Base-by-base conservation (phyloP, 2,797 vertebrate species). In the Microcaecilia unicolor region DNA sequence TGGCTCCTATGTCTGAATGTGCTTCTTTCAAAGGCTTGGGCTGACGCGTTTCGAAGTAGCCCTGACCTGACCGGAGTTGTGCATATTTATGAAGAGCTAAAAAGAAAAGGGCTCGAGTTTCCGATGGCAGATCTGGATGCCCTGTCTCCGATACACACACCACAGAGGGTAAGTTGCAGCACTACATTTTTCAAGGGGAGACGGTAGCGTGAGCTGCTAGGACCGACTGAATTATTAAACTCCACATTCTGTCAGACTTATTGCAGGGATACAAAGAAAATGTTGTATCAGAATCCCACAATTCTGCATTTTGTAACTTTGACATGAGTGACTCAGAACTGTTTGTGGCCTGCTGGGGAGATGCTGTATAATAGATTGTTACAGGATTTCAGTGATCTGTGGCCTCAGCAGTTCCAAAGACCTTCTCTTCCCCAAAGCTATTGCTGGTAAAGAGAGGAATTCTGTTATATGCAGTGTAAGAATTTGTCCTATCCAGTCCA, bases 21-120 rank as follows among this genome's bases (percentile, higher is more conserved):
- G n/a, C n/a, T 17, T 49, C 1, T 64, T 44, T 68, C 50, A 26
- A 68, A 99, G 96, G 93, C 96, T 1, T 99, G 96, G 96, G 93
- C 96, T 2, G 96, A 99, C 37, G 95, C 95, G 5, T 99, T 99
- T 65, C 88, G 96, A 55, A 99, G 95, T 66, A 97, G 91, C 46
- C 92, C 96, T 2, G 96, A 98, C 67, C 88, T 99, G 51, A 99
- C 93, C 0, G 94, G 96, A 2, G 94, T 98, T 4, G 96, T 98
- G 42, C 96, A 99, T 36, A 86, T 93, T 58, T 99, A 98, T 2
- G 96, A 99, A 69, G 96, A 99, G 30, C 85, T 99, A 43, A 99
- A 99, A 67, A 91, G 94, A 68, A 98, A 97, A 79, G 96, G 96
- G 49, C 78, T 97, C 1, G 94, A 98, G 68, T 98, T 98, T 55